These are phyloP conservation scores for Crematogaster levior DNA, from an alignment of 2,888 invertebrate species.

Conservation along the genomic window DNA sequence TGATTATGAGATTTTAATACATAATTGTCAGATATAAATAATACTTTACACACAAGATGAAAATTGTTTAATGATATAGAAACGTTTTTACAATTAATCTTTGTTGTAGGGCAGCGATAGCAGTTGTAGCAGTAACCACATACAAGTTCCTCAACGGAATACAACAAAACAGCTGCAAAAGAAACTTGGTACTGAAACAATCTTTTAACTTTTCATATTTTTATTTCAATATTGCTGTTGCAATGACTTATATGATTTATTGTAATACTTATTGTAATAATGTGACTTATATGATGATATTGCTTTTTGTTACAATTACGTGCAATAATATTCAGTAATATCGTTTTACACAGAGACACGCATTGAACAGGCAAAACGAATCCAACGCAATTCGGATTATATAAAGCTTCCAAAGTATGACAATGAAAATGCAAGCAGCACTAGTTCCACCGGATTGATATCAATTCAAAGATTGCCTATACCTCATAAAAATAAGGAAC, in stretches of 20 bases:
- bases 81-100: not conserved
- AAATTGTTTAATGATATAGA: not conserved
- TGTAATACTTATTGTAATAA: too few relatives aligned
- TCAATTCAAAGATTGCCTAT: conserved; percentile 85
- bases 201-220: not conserved
- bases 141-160: conserved; percentile 78
- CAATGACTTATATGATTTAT: conserved; percentile 1
- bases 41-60: not conserved
- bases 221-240: not conserved
- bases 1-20: not conserved
- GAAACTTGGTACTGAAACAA: conserved; percentile 81
- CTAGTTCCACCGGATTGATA: conserved; percentile 78
- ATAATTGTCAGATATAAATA: conserved; percentile 2
- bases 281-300: conserved; percentile 13
- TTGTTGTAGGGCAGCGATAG: conserved; percentile 84
- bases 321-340: conserved; percentile 12
- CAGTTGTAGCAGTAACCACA: conserved; percentile 82
- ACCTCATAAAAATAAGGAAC: conserved; percentile 84
- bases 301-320: not conserved
- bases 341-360: conserved; percentile 81
- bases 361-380: conserved; percentile 85
- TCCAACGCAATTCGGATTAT: conserved; percentile 84
- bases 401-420: conserved; percentile 82
- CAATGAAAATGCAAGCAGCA: conserved; percentile 72
- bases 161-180: conserved; percentile 84